phyloP scores from a whole-genome alignment of 2,113 vertebrate genomes.

The Leucopsar rothschildi region DNA sequence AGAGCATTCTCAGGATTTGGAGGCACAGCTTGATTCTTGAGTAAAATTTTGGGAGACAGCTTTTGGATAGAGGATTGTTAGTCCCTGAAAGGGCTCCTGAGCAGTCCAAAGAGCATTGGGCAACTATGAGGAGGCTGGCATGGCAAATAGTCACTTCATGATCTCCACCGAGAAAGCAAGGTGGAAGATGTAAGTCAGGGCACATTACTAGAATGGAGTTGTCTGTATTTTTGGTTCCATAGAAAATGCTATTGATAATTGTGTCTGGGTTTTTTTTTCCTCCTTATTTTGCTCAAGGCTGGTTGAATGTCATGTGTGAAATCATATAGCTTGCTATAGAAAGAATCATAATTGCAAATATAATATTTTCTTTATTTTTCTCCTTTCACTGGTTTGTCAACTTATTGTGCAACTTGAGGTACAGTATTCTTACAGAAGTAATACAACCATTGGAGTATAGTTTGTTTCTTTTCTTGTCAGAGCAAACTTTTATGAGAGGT shows the following conservation, averaged over 20 bases:
- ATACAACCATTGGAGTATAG: background rate
- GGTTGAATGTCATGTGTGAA: background rate
- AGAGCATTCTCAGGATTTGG: background rate
- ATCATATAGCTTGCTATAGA: background rate
- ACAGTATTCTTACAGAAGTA: background rate
- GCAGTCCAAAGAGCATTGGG: background rate
- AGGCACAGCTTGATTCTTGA: background rate
- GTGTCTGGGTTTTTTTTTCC: rapidly evolving
- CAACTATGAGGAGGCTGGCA: background rate
- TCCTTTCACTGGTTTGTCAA: background rate
- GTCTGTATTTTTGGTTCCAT: background rate
- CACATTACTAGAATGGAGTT: background rate
- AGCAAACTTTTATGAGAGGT: background rate
- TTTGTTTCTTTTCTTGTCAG: background rate
- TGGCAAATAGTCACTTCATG: rapidly evolving
- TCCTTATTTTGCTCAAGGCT: background rate
- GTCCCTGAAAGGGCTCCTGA: background rate
- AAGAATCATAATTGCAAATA: background rate
- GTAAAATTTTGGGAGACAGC: background rate
- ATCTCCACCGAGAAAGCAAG: background rate
- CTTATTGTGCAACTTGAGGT: background rate
- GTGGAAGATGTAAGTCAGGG: background rate
- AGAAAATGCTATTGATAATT: background rate
- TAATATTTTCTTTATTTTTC: rapidly evolving
- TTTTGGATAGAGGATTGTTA: background rate